Evolutionary conservation across 2,888 invertebrate species (phyloP).

Genomic region (Ptychoptera albimana): DNA sequence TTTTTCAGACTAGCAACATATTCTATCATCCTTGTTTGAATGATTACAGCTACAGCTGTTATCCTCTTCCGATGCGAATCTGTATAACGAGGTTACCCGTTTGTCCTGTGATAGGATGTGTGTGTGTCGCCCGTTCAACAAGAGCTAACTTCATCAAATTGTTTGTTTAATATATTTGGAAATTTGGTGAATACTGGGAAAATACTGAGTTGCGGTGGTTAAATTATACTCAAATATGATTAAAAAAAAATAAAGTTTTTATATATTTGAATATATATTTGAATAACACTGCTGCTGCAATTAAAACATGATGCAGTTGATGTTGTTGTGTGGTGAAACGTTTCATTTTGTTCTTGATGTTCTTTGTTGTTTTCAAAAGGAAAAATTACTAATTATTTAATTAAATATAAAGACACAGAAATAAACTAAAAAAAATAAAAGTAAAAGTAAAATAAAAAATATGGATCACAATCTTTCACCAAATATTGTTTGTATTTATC

Average conservation of each 20-base stretch:
- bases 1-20: neutral
- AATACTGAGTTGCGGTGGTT: constrained; percentile 5
- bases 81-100: neutral
- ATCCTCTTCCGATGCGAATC: neutral
- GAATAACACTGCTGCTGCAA: constrained; percentile 3
- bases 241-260: too few species aligned
- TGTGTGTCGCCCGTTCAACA: neutral
- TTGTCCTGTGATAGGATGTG: neutral
- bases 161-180: neutral
- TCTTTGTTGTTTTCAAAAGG: too few species aligned
- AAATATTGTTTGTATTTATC: too few species aligned
- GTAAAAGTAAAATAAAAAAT: too few species aligned
- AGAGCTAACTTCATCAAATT: neutral
- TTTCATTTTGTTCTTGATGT: too few species aligned
- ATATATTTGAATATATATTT: too few species aligned
- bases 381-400: too few species aligned
- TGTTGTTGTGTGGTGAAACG: too few species aligned
- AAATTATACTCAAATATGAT: neutral
- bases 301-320: neutral
- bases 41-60: neutral
- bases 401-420: too few species aligned
- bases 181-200: constrained; percentile 11
- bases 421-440: too few species aligned
- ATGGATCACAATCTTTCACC: too few species aligned
- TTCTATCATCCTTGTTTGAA: neutral